Evolutionary conservation across 1,140 invertebrate species (phyloP), one percentile per base, ranked within the genome.

Genomic region (Megathymus violae): DNA sequence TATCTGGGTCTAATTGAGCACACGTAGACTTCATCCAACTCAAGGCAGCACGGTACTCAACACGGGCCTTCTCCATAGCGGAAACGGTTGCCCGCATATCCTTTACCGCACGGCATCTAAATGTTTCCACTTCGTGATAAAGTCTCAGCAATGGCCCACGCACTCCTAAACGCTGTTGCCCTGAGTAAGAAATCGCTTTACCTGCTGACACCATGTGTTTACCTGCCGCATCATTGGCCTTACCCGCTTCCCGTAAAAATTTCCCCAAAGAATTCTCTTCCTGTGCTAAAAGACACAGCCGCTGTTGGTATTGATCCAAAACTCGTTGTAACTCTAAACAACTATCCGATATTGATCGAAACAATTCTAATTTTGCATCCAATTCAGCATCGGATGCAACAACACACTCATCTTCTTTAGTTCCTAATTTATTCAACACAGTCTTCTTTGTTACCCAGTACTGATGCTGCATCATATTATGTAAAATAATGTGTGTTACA

Each of bases 11-110:
- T 11, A 99, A 92, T 85, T 99, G 96, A 69, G 97, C 95, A 54
- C 98, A 99, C 1, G 97, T 95, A 68, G 99, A 97, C 91, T 99
- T 99, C 98, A 99, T 99, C 99, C 99, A 99, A 78, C 97, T 95
- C 1, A 99, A 92, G 0, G 98, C 97, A 0, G 98, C 98, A 58
- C 97, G 92, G 89, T 99, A 99, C 75, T 99, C 98, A n/a, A 97
- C 99, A 56, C 99, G 93, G 1, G 96, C 94, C 81, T 96, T 97
- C 85, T 99, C 98, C 97, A 99, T 99, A 51, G 95, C 94, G 41
- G 96, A 93, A 0, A 99, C 95, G 4, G 98, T 99, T 40, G 95
- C 92, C 10, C 96, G 91, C 15, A 98, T 99, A 87, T 99, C 99
- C 43, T 96, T 95, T 0, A 99, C 96, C 0, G 98, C 99, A 67